phyloP scores from a whole-genome alignment of 2,797 vertebrate species.

The Salarias fasciatus region DNA sequence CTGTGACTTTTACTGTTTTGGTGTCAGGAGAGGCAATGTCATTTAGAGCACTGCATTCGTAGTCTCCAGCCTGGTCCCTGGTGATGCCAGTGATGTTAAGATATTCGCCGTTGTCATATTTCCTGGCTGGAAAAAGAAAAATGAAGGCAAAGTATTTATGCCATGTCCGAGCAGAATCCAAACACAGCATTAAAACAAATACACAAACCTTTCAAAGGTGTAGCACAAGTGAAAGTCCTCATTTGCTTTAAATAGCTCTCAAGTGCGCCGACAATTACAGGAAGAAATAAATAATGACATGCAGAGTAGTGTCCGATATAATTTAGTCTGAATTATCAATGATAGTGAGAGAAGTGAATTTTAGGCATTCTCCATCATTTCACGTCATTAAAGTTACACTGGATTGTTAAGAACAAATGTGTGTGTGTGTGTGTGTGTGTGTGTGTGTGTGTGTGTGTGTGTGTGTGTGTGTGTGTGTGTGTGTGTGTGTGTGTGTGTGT shows the following conservation, averaged over 20 bases:
- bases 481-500: too few species aligned
- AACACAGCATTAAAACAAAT: constrained; percentile 26
- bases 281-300: not conserved
- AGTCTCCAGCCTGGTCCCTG: constrained; percentile 95
- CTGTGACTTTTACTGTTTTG: constrained; percentile 94
- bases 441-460: too few species aligned
- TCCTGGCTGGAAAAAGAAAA: constrained; percentile 88
- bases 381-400: not conserved
- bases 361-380: not conserved
- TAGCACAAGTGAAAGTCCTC: constrained; percentile 16
- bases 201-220: not conserved
- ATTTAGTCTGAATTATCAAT: not conserved
- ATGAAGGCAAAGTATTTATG: constrained; percentile 53
- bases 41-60: constrained; percentile 96
- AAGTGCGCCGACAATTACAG: not conserved
- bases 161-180: constrained; percentile 45
- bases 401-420: not conserved
- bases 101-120: constrained; percentile 94
- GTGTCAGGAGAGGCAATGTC: constrained; percentile 95
- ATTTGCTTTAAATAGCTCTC: constrained; percentile 37
- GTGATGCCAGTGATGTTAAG: constrained; percentile 96
- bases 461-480: too few species aligned
- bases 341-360: not conserved
- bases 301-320: not conserved
- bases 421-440: too few species aligned